Percentiles rank a stretch among this genome's conserved stretches.
These are phyloP conservation scores for Drosophila atripex DNA, from an alignment of 2,888 invertebrate species.

Conservation along the genomic window DNA sequence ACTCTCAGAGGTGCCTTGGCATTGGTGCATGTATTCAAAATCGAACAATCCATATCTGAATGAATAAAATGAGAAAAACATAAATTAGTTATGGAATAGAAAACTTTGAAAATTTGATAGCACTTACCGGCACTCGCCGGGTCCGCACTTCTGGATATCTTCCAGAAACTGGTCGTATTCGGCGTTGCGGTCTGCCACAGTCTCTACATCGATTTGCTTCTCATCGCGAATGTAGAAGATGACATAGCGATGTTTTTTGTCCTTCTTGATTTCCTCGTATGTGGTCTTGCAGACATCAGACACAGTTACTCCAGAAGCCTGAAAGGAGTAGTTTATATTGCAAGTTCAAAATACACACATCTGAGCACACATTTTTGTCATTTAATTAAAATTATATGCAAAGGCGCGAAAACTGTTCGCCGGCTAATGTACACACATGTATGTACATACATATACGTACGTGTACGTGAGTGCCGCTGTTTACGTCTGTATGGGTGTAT, in stretches of 20 bases:
- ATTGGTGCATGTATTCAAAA: conserved; percentile 98
- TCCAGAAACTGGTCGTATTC: conserved; percentile 97
- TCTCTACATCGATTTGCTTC: conserved; percentile 97
- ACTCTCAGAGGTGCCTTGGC: conserved; percentile 97
- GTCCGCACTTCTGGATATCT: conserved; percentile 95
- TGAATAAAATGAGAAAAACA: conserved; percentile 53
- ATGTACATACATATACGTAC: background rate
- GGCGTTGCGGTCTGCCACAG: conserved; percentile 94
- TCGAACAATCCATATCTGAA: conserved; percentile 96
- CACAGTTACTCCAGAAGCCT: conserved; percentile 98
- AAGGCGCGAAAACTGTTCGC: conserved; percentile 25
- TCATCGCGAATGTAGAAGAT: conserved; percentile 98
- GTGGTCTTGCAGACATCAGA: conserved; percentile 97
- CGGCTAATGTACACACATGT: conserved; percentile 13
- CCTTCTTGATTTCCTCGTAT: conserved; percentile 98
- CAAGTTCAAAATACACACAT: no score
- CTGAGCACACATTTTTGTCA: background rate
- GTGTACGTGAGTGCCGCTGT: background rate
- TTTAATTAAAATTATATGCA: background rate
- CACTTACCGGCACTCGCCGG: conserved; percentile 95
- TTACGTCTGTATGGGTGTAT: conserved; percentile 5
- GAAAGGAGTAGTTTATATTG: no score
- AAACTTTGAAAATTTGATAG: no score
- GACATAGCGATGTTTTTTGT: conserved; percentile 98
- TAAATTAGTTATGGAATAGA: background rate